A percentile compares a stretch with the other conserved stretches of the same genome.
These are phyloP conservation scores for Nothocercus nigrocapillus DNA, from an alignment of 2,113 vertebrate genomes.

Conservation along the genomic window DNA sequence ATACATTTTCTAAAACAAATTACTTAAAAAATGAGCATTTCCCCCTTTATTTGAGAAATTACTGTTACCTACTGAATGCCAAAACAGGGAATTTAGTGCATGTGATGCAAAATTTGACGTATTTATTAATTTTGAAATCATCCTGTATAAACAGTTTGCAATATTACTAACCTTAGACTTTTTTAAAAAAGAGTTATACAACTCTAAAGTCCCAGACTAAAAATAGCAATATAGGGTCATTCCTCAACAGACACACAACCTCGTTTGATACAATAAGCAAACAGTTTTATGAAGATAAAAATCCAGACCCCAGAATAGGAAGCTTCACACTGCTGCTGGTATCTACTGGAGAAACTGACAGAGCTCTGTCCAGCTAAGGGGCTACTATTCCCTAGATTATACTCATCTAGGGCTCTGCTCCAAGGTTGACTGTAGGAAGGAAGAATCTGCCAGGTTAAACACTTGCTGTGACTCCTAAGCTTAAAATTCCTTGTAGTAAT, in stretches of 20 bases:
- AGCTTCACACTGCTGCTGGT: not conserved
- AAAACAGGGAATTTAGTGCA: accelerated
- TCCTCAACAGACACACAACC: not conserved
- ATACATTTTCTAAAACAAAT: not conserved
- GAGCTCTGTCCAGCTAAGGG: not conserved
- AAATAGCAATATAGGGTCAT: not conserved
- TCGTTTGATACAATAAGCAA: not conserved
- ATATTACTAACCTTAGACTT: not conserved
- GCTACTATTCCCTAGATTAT: not conserved
- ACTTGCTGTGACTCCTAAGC: too few relatives aligned
- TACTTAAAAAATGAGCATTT: accelerated
- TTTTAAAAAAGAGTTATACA: not conserved
- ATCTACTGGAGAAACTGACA: not conserved
- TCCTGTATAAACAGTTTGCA: not conserved
- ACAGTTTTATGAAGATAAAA: not conserved
- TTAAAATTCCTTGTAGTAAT: too few relatives aligned
- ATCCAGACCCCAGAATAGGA: not conserved
- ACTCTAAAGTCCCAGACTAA: not conserved
- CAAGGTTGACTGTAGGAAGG: not conserved
- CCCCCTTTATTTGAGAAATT: not conserved
- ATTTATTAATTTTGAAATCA: not conserved
- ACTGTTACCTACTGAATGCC: not conserved
- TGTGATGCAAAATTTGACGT: not conserved
- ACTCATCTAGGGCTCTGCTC: not conserved
- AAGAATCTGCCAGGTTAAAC: not conserved